These are phyloP conservation scores for Chamaetylas fuelleborni DNA, from an alignment of 2,113 vertebrate genomes.

Conservation along the genomic window DNA sequence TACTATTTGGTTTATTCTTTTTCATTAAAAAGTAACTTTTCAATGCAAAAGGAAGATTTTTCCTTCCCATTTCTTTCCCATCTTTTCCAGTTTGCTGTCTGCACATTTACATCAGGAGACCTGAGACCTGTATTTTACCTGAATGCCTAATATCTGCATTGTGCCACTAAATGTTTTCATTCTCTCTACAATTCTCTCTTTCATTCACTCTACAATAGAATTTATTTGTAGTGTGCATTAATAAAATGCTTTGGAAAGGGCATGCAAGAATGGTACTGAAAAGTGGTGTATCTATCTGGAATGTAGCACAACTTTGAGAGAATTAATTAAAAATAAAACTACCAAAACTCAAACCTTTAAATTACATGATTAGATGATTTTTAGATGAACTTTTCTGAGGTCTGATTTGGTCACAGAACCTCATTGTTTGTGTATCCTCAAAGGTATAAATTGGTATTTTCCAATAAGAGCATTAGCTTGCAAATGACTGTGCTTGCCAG, in stretches of 20 bases:
- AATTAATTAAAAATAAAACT: not conserved
- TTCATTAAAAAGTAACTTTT: slow-evolving; percentile 2
- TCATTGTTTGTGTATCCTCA: not conserved
- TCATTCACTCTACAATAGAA: not conserved
- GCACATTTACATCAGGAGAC: not conserved
- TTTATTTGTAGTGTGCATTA: not conserved
- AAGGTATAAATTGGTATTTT: not conserved
- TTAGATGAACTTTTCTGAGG: not conserved
- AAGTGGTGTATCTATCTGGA: not conserved
- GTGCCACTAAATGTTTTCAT: not conserved
- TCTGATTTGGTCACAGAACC: not conserved
- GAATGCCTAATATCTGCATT: not conserved
- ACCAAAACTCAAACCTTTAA: not conserved
- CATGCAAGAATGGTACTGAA: not conserved
- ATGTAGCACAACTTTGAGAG: not conserved
- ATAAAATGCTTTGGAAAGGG: not conserved
- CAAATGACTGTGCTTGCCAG: not conserved
- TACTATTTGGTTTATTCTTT: not conserved
- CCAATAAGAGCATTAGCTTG: not conserved
- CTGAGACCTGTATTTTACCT: not conserved
- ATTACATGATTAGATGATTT: not conserved
- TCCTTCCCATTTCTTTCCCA: not conserved
- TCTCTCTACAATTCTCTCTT: not conserved
- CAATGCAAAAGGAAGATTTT: not conserved
- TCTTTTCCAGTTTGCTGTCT: not conserved